Percentiles rank a stretch among this genome's conserved stretches.
Evolutionary conservation across 2,888 invertebrate genomes (phyloP).

Genomic region (Lasioglossum morio): DNA sequence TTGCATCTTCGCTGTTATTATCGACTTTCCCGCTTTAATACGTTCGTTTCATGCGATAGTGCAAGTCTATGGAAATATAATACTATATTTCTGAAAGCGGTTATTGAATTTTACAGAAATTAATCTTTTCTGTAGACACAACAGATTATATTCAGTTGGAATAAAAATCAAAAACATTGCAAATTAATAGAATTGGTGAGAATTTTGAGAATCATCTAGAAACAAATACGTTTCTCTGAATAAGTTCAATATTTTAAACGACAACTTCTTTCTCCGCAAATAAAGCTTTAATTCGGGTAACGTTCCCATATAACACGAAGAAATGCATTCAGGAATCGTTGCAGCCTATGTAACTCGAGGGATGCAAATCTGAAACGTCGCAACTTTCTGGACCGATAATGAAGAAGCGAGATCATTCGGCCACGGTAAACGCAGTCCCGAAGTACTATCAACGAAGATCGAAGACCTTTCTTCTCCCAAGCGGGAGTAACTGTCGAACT

Average conservation of each 20-base stretch:
- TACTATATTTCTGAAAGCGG: not conserved
- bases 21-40: slow-evolving; percentile 31
- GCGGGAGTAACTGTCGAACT: slow-evolving; percentile 70
- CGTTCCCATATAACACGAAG: not conserved
- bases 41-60: not conserved
- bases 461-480: slow-evolving; percentile 62
- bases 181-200: too few species aligned
- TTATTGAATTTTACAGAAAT: not conserved
- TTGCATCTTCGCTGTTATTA: slow-evolving; percentile 38
- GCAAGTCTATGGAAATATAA: not conserved
- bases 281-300: not conserved
- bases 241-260: not conserved
- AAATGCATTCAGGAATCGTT: not conserved
- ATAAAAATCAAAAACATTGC: not conserved
- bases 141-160: not conserved
- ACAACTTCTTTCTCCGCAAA: not conserved
- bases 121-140: not conserved
- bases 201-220: not conserved
- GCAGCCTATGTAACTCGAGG: not conserved
- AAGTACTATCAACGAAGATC: slow-evolving; percentile 67
- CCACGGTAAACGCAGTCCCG: slow-evolving; percentile 57
- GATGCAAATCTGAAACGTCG: slow-evolving; percentile 10
- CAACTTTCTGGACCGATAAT: slow-evolving; percentile 47
- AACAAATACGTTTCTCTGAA: not conserved
- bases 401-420: slow-evolving; percentile 65